phyloP scores from a whole-genome alignment of 2,888 invertebrate genomes.

The Steinernema scapterisci region DNA sequence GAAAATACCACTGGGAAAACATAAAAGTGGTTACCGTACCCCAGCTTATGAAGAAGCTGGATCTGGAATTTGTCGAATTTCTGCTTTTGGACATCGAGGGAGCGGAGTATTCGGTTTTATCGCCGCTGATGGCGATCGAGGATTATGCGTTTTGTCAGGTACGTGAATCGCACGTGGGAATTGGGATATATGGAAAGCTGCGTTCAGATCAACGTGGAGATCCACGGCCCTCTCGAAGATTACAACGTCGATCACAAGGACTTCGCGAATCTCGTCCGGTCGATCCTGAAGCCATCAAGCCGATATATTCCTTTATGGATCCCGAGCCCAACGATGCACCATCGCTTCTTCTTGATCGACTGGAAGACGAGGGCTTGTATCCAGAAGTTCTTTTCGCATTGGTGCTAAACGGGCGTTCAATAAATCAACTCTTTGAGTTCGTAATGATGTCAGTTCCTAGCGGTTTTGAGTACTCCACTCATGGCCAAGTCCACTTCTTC shows the following conservation, averaged over 20 bases:
- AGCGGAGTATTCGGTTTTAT: conserved; percentile 30
- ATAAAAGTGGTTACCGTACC: conserved; percentile 13
- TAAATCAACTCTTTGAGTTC: neutral
- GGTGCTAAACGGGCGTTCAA: conserved; percentile 28
- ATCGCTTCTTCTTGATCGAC: conserved; percentile 31
- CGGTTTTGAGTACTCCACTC: too few species aligned
- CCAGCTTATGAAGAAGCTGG: conserved; percentile 3
- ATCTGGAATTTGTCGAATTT: conserved; percentile 31
- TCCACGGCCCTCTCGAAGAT: conserved; percentile 29
- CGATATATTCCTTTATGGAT: conserved; percentile 32
- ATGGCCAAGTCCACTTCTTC: too few species aligned
- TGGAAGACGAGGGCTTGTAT: conserved; percentile 31
- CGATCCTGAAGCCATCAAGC: neutral
- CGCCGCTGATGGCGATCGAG: neutral
- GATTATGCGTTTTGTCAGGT: conserved; percentile 1
- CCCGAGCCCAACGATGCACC: conserved; percentile 22
- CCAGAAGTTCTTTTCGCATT: conserved; percentile 29
- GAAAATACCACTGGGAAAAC: conserved; percentile 24
- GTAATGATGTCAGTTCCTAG: too few species aligned
- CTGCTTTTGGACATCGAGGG: conserved; percentile 39
- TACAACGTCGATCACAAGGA: neutral
- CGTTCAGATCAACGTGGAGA: conserved; percentile 34
- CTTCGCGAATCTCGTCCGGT: neutral
- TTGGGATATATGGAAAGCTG: too few species aligned
- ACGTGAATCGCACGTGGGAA: neutral